Base-by-base conservation (phyloP, 2,888 invertebrate species). In the Andrena trimmerana region DNA sequence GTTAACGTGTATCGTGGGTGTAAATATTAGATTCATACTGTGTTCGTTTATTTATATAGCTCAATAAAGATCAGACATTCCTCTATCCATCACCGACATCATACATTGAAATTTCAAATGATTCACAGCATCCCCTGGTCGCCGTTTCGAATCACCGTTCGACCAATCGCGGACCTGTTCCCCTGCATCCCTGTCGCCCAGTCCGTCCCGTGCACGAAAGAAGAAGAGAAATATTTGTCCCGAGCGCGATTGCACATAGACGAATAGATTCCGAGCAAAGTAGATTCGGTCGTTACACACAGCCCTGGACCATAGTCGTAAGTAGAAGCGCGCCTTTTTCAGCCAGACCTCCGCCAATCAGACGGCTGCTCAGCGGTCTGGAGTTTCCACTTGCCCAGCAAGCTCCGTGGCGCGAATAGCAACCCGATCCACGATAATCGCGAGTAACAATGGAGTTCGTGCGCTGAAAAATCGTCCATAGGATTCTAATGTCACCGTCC, bases 11-110 rank as follows among this genome's bases (percentile, higher is more conserved):
- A 68, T 81, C 78, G 81, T 75, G 71, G 76, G 78, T 88, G 88
- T 88, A 88, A 87, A 88, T 88, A 88, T 76, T 88, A 88, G 85
- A 84, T 79, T 81, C 80, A 78, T 88, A 89, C 82, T 85, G 79
- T 83, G 82, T 87, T 89, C 84, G 78, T 82, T 89, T 89, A 88
- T 88, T 89, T 88, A 88, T 88, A 83, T 87, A 89, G 87, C 73
- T 78, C 57, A 88, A 88, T 88, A 89, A 88, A 88, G 62, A 85
- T 57, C 70, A 63, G 59, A 73, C 78, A 80, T 69, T 78, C 84
- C 84, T 62, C 77, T 73, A 84, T 54, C 8, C 67, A 48, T 27
- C 54, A 5, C 16, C 42, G 42, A 42, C 42, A 42, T 13, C 42
- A 4, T 13, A 42, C 13, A 4, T 52, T 52, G 2, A 20, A 54